Evolutionary conservation across 2,888 invertebrate species (phyloP), one percentile per base, ranked within the genome.

Genomic region (Dastarcus helophoroides): DNA sequence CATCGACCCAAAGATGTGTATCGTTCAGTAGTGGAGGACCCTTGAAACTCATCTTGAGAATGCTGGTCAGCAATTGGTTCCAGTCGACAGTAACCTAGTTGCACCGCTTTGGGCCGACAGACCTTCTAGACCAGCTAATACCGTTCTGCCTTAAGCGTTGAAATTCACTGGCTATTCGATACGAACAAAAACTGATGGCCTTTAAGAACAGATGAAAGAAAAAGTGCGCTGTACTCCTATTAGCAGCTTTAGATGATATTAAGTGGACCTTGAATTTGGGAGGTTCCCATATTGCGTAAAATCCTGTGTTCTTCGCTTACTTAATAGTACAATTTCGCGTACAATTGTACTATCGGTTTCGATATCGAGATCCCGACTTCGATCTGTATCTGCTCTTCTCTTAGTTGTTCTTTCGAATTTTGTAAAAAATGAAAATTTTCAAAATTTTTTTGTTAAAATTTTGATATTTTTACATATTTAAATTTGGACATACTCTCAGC

Each of bases 251-350:
- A 24, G 91, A 91, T 53, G 88, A 90, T 57, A 73, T 90, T 21
- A 90, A 90, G 3, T 91, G 84, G 71, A 66, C 86, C 2, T 63
- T 94, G 22, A 94, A 94, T 62, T 66, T 91, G 13, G 71, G 94
- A 33, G 94, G 93, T 4, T 75, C 77, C 2, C 94, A 94, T 56
- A 90, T 94, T 37, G 67, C 73, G 13, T 91, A 73, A 65, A 91
- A 90, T 56, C 93, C 93, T 0, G 83, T 85, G 1, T 84, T 85
- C 55, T 83, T 80, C 54, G 68, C 81, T 0, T 84, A 81, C 47
- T 64, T 79, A 0, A 59, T 79, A 12, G 57, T 83, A 4, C 71
- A 70, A 8, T n/a, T n/a, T n/a, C n/a, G n/a, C n/a, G n/a, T n/a
- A n/a, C n/a, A n/a, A n/a, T n/a, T n/a, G n/a, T n/a, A n/a, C n/a